Conservation (phyloP, 2,888 invertebrate species). For the Trichopoda pennipes region DNA sequence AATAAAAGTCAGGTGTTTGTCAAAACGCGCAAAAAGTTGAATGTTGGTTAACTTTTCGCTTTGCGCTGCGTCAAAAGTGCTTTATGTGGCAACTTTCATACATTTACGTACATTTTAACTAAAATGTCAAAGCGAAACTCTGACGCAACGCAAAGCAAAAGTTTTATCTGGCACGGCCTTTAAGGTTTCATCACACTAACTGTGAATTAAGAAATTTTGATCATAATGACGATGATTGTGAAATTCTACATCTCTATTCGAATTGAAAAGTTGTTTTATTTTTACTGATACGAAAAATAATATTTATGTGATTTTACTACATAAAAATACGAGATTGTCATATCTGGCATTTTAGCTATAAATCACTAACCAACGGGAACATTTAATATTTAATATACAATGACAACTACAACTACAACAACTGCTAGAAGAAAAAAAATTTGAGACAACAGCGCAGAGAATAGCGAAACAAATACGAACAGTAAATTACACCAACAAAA, state of each 20-base stretch:
- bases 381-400: conserved; percentile 49
- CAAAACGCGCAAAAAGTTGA: too few species aligned
- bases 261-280: conserved; percentile 35
- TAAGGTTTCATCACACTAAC: not conserved
- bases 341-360: conserved; percentile 76
- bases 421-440: conserved; percentile 5
- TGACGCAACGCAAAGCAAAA: too few species aligned
- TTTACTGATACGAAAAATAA: conserved; percentile 56
- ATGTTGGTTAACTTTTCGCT: too few species aligned
- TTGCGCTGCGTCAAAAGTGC: too few species aligned
- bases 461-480: not conserved
- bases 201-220: conserved; percentile 28
- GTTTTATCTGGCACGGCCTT: too few species aligned
- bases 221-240: conserved; percentile 10
- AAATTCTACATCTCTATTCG: conserved; percentile 24
- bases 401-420: conserved; percentile 8
- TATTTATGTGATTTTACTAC: conserved; percentile 65
- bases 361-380: conserved; percentile 72
- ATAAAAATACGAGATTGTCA: conserved; percentile 72
- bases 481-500: conserved; percentile 9
- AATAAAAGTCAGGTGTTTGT: too few species aligned
- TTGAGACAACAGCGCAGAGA: conserved; percentile 8
- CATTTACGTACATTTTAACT: too few species aligned
- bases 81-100: too few species aligned
- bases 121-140: too few species aligned